Percentiles rank a stretch among this genome's conserved stretches.
Evolutionary conservation across 2,888 invertebrate species (phyloP).

Genomic region (Scaptomyza flava): DNA sequence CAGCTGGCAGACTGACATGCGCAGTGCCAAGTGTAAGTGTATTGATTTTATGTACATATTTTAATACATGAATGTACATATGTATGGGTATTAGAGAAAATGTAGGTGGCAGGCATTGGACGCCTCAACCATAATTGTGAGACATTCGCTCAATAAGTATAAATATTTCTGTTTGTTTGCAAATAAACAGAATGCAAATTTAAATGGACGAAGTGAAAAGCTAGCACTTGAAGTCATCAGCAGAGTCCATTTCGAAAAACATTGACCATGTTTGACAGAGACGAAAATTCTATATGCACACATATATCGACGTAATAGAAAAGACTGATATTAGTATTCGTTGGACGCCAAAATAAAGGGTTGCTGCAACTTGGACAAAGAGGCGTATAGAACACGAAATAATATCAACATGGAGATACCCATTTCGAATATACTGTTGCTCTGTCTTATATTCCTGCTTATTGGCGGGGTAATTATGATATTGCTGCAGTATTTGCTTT

Average conservation of each 20-base stretch:
- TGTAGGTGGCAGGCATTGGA: slow-evolving; percentile 10
- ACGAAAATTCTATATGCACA: slow-evolving; percentile 1
- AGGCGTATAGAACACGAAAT: not conserved
- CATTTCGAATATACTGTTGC: slow-evolving; percentile 84
- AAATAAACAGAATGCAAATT: slow-evolving; percentile 2
- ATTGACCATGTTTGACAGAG: slow-evolving; percentile 22
- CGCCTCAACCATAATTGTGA: slow-evolving; percentile 3
- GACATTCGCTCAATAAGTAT: not conserved
- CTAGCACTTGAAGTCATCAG: slow-evolving; percentile 26
- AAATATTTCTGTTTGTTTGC: not conserved
- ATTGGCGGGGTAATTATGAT: slow-evolving; percentile 86
- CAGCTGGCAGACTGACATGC: slow-evolving; percentile 35
- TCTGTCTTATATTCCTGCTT: slow-evolving; percentile 85
- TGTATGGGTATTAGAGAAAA: slow-evolving; percentile 6
- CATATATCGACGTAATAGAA: slow-evolving; percentile 18
- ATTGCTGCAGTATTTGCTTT: slow-evolving; percentile 86
- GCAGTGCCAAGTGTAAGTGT: slow-evolving; percentile 9
- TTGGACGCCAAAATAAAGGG: not conserved
- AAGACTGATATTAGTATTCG: slow-evolving; percentile 23
- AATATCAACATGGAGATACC: slow-evolving; percentile 81
- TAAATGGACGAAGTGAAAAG: slow-evolving; percentile 44
- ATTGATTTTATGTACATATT: slow-evolving; percentile 28
- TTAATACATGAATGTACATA: not conserved
- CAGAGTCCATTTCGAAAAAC: slow-evolving; percentile 2
- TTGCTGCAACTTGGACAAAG: slow-evolving; percentile 3